Conservation (phyloP, 2,888 invertebrate genomes). For the Sussaba pulchella region DNA sequence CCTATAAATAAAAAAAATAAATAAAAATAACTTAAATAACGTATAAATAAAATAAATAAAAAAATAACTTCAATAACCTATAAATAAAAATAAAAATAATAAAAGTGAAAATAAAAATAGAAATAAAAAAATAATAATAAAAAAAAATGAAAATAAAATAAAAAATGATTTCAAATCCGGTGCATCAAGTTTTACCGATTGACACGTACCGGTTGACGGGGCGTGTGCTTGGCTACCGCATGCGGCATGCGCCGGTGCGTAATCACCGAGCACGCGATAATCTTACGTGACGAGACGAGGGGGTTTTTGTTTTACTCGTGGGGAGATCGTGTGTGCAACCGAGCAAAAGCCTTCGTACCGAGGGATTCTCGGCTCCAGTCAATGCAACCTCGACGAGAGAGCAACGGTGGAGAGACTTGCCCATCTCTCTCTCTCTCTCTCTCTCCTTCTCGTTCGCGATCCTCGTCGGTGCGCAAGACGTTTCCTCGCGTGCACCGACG, state of each 20-base stretch:
- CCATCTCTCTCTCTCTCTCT: not conserved
- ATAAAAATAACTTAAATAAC: too few species aligned
- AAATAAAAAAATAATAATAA: too few species aligned
- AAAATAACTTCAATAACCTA: too few species aligned
- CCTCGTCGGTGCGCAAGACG: not conserved
- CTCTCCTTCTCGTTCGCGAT: not conserved
- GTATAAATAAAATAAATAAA: too few species aligned
- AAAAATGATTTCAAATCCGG: conserved; percentile 20
- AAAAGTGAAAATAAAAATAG: too few species aligned
- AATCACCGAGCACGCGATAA: conserved; percentile 63
- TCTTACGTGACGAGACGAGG: conserved; percentile 47
- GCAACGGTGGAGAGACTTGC: not conserved
- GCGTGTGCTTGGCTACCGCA: conserved; percentile 41
- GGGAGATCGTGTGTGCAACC: conserved; percentile 20
- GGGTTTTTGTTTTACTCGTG: not conserved
- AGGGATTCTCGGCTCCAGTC: not conserved
- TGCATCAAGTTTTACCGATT: conserved; percentile 64
- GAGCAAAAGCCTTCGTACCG: conserved; percentile 12
- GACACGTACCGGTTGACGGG: conserved; percentile 74
- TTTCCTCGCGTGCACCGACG: conserved; percentile 29
- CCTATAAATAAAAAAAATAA: too few species aligned
- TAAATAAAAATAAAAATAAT: too few species aligned
- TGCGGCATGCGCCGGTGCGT: conserved; percentile 52
- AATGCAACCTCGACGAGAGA: not conserved
- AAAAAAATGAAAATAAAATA: not conserved